Evolutionary conservation across 1,140 invertebrate genomes (phyloP).

Genomic region (Drosophila micromelanica): DNA sequence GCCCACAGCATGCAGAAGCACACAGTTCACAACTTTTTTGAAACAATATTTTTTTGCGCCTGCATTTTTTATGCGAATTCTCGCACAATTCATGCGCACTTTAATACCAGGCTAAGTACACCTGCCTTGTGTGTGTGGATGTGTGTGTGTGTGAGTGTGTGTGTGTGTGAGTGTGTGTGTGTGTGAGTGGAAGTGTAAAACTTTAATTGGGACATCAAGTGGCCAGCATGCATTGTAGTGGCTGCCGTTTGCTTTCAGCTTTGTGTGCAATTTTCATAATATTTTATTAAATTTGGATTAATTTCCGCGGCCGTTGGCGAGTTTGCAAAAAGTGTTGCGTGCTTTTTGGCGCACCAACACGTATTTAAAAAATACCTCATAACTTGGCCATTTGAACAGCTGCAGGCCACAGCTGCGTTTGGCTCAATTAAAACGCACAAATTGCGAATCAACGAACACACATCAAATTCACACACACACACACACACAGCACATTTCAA

Average conservation of each 20-base stretch:
- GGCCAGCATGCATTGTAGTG: slow-evolving; percentile 43
- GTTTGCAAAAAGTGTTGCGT: slow-evolving; percentile 52
- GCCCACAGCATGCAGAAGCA: slow-evolving; percentile 7
- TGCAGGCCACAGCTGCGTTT: slow-evolving; percentile 55
- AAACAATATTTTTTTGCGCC: slow-evolving; percentile 43
- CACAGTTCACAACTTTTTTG: slow-evolving; percentile 26
- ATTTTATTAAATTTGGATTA: slow-evolving; percentile 82
- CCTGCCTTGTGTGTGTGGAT: slow-evolving; percentile 47
- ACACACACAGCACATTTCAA: slow-evolving; percentile 12
- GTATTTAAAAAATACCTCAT: slow-evolving; percentile 31
- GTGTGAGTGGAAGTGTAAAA: slow-evolving; percentile 60
- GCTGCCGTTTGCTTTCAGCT: slow-evolving; percentile 18
- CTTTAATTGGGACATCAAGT: slow-evolving; percentile 80
- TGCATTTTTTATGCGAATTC: slow-evolving; percentile 73
- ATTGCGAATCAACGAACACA: slow-evolving; percentile 57
- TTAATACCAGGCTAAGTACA: slow-evolving; percentile 66
- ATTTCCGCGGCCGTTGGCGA: slow-evolving; percentile 54
- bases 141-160: slow-evolving; percentile 19
- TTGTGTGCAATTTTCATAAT: slow-evolving; percentile 67
- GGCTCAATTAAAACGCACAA: slow-evolving; percentile 72
- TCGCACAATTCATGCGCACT: slow-evolving; percentile 65
- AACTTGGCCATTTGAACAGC: slow-evolving; percentile 52
- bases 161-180: slow-evolving; percentile 7
- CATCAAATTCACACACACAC: slow-evolving; percentile 22
- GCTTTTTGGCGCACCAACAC: slow-evolving; percentile 52